Evolutionary conservation across 2,797 vertebrate species (phyloP), one percentile per base, ranked within the genome.

Genomic region (Steatocranus sp.): DNA sequence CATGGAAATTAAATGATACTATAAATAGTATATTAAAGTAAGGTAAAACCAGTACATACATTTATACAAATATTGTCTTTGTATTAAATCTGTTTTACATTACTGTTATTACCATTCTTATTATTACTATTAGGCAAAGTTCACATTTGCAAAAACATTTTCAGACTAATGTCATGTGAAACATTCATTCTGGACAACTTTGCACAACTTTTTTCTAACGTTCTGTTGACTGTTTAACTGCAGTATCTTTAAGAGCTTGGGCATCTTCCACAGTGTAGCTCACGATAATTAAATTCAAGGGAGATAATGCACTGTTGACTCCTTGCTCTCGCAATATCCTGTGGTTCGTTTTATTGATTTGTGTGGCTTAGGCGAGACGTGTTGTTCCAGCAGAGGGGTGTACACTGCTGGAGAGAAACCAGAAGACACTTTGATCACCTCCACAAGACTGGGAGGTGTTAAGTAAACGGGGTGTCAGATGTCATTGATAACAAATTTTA

Each of bases 261-360:
- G 86, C 25, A 11, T 63, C 32, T 81, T 90, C 86, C 77, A 88
- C 20, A 14, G 51, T 76, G 87, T 85, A 25, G 11, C 74, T 88
- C 83, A 56, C 63, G 2, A 51, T 90, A 76, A 83, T 84, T 89
- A 88, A 87, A 91, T 83, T 78, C 49, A 82, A 78, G 56, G 63
- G 74, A 25, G 81, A 80, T 78, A 83, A 83, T 56, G 32, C 75
- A 32, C 75, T 83, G 70, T 79, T 81, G 73, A 85, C 79, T 90
- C 78, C 63, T 88, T 56, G 76, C 81, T 85, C 81, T 85, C 66
- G 75, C 74, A 74, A 9, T 82, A 83, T 86, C 14, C 79, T 70
- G 43, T 75, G 34, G 50, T 80, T 84, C 30, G 50, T 70, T 58
- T 61, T 75, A 87, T 92, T 86, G 90, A 93, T 91, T 88, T 54